Evolutionary conservation across 37 sponge, comb jelly and placozoan genomes (phyloP).

Genomic region (Oopsacas minuta): DNA sequence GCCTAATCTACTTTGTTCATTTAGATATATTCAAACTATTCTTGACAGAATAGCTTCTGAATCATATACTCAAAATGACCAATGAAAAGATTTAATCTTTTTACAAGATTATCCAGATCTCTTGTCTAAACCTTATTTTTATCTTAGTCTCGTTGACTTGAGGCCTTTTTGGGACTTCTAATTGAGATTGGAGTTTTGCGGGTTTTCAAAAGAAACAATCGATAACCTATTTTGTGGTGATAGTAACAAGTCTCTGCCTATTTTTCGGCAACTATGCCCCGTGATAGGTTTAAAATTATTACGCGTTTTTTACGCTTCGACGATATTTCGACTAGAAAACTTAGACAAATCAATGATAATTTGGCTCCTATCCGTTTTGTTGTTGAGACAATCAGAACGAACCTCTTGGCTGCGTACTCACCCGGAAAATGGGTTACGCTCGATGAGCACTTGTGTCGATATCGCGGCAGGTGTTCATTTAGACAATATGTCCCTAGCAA

Average conservation of each 20-base stretch:
- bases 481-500: not conserved
- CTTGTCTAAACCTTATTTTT: not conserved
- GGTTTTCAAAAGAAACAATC: not conserved
- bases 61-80: not conserved
- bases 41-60: not conserved
- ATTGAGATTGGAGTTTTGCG: not conserved
- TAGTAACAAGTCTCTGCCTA: not conserved
- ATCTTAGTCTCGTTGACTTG: not conserved
- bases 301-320: not conserved
- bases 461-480: not conserved
- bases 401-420: not conserved
- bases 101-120: not conserved
- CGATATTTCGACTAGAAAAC: not conserved
- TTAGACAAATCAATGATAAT: not conserved
- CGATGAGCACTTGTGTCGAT: not conserved
- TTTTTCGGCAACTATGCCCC: not conserved
- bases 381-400: not conserved
- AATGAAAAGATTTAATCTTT: not conserved
- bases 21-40: conserved; percentile 13
- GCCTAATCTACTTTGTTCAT: no score
- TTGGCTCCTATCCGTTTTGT: not conserved
- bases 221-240: not conserved
- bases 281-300: not conserved
- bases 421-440: not conserved
- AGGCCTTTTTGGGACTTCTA: not conserved